Percentiles rank a stretch among this genome's conserved stretches.
These are phyloP conservation scores for Tetanocera ferruginea DNA, from an alignment of 2,888 invertebrate genomes.

Conservation along the genomic window DNA sequence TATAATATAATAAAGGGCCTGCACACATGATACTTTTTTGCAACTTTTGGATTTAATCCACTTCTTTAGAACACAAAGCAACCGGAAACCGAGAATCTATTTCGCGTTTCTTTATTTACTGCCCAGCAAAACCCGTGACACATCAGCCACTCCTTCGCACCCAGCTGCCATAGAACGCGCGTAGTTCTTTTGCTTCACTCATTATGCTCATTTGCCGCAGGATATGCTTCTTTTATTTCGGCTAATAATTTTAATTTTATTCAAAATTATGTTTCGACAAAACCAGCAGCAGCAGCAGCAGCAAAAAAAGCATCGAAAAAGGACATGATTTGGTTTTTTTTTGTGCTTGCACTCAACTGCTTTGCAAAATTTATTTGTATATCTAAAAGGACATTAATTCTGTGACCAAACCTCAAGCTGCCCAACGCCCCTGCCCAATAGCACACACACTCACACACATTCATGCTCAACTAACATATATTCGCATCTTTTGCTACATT, in stretches of 20 bases:
- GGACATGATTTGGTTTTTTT: slow-evolving; percentile 35
- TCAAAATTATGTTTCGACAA: slow-evolving; percentile 47
- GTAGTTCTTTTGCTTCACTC: slow-evolving; percentile 50
- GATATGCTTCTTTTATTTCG: slow-evolving; percentile 52
- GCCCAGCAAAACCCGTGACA: background rate
- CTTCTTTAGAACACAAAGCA: slow-evolving; percentile 27
- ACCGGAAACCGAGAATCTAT: slow-evolving; percentile 39
- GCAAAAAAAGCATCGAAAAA: slow-evolving; percentile 40
- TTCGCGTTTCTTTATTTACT: slow-evolving; percentile 36
- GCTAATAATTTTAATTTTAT: slow-evolving; percentile 67
- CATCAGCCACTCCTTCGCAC: slow-evolving; percentile 25
- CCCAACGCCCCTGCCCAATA: slow-evolving; percentile 11
- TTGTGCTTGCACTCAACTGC: slow-evolving; percentile 20
- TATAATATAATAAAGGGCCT: slow-evolving; percentile 42
- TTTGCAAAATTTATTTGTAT: slow-evolving; percentile 64
- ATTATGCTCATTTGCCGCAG: slow-evolving; percentile 67
- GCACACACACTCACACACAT: background rate
- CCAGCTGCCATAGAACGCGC: slow-evolving; percentile 39
- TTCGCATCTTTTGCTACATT: background rate
- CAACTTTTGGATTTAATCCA: slow-evolving; percentile 27
- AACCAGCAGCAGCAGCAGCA: background rate
- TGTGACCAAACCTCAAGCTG: slow-evolving; percentile 42
- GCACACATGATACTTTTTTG: slow-evolving; percentile 44
- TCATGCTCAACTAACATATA: too few relatives aligned
- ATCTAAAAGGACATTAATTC: slow-evolving; percentile 62